A percentile compares a stretch with the other conserved stretches of the same genome.
These are phyloP conservation scores for Branchellion lobata DNA, from an alignment of 2,888 invertebrate species.

Conservation along the genomic window DNA sequence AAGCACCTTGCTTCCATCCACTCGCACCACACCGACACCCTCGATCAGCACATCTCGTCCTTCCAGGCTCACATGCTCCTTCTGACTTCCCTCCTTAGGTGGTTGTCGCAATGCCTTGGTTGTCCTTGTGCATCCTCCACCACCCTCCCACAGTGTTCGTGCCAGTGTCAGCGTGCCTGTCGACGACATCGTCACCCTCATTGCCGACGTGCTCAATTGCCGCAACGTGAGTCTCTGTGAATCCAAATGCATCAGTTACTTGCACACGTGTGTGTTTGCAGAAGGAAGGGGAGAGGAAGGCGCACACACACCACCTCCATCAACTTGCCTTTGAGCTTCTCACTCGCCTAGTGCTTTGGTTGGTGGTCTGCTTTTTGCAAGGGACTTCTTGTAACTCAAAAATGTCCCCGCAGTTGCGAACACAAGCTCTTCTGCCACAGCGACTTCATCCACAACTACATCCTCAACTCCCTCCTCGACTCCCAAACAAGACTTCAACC, in stretches of 20 bases:
- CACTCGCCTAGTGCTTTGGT: neutral
- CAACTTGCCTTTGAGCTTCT: neutral
- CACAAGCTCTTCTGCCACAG: neutral
- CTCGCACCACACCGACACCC: neutral
- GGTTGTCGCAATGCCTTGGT: no score
- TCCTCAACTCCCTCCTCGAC: neutral
- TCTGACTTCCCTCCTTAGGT: no score
- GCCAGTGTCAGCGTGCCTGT: neutral
- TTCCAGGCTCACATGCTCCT: no score
- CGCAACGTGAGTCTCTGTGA: no score
- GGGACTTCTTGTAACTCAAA: neutral
- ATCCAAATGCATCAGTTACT: no score
- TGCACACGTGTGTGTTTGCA: no score
- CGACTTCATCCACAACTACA: neutral
- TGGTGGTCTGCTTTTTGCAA: neutral
- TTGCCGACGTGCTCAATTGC: neutral
- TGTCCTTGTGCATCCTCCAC: neutral
- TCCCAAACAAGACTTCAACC: neutral
- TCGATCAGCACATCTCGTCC: no score
- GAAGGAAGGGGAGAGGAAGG: no score
- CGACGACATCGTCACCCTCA: neutral
- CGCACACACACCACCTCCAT: constrained; percentile 3
- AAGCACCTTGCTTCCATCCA: no score
- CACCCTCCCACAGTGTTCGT: neutral
- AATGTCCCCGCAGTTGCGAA: neutral